These are phyloP conservation scores for Phrynosoma platyrhinos DNA, from an alignment of 2,113 vertebrate genomes.

Conservation along the genomic window DNA sequence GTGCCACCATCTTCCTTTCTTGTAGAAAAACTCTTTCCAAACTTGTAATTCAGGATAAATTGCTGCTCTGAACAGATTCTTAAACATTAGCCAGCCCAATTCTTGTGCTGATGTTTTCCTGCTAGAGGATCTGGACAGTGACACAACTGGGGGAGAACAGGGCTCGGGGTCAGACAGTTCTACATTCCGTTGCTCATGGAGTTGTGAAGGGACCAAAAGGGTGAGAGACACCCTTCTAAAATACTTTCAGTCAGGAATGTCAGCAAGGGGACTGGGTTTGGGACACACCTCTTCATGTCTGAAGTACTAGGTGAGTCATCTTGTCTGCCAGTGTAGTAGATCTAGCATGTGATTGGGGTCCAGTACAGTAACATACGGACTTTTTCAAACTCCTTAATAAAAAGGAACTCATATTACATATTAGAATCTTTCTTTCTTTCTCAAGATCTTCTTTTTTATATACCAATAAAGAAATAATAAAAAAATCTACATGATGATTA, in stretches of 20 bases:
- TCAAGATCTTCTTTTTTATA: too few species aligned
- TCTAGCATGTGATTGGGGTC: slow-evolving; percentile 64
- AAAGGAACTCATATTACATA: slow-evolving; percentile 62
- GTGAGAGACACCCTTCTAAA: background rate
- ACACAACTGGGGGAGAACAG: too few species aligned
- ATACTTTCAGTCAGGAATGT: background rate
- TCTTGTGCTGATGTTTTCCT: background rate
- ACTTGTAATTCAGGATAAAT: too few species aligned
- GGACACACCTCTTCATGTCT: background rate
- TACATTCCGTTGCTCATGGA: background rate
- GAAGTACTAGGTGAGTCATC: background rate
- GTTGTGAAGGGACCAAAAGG: background rate
- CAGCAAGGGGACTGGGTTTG: background rate
- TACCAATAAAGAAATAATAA: too few species aligned
- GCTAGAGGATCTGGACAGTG: too few species aligned
- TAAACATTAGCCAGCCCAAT: background rate
- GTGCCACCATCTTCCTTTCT: too few species aligned
- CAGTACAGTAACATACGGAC: slow-evolving; percentile 62
- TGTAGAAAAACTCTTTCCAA: too few species aligned
- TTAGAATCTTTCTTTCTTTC: too few species aligned
- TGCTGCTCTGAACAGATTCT: background rate
- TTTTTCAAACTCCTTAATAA: slow-evolving; percentile 69
- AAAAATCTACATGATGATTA: too few species aligned
- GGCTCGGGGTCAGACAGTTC: too few species aligned
- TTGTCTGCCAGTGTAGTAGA: slow-evolving; percentile 55